Base-by-base conservation (phyloP, 2,113 vertebrate genomes). In the Periophthalmodon schlosseri region DNA sequence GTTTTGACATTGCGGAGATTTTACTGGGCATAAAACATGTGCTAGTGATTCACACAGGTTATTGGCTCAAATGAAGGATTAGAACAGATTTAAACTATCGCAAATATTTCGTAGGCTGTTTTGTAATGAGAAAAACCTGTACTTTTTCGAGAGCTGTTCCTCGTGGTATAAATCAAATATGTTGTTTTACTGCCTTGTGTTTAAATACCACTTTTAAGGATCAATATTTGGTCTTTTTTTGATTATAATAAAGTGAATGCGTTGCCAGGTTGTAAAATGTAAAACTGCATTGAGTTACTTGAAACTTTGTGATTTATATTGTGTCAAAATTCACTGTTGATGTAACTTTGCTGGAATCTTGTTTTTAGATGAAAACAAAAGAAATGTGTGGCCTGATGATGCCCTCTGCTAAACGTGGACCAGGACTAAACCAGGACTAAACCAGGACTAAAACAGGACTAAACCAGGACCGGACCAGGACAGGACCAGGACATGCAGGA, bases 231-330 rank as follows among this genome's bases (percentile, higher is more conserved):
- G 33, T 73, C 8, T 47, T 44, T 0, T 67, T 46, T 21, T 74
- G 56, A 52, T 34, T 0, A 36, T 69, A 20, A 36, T 21, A 7
- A 21, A 73, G 15, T 44, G 75, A 33, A 0, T 6, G 56, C 52
- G 60, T 21, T 76, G 68, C 83, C 76, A 72, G 72, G 46, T 78
- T 76, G 82, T 88, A 81, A 87, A 90, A 84, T 78, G 78, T 81
- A 70, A 67, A 74, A 70, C 78, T 36, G 68, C 23, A 52, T 81
- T 12, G 52, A 56, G 75, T 33, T 23, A 16, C 68, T 72, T 34
- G 69, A 84, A 79, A 21, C 49, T 21, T 44, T 46, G 44, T 68
- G 63, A 77, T 76, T 66, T 78, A 18, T 36, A 39, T 0, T 4
- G 7, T 0, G 24, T 52, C 76, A 70, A 77, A 24, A 65, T 65